Evolutionary conservation across 2,113 vertebrate genomes (phyloP).

Genomic region (Ursus arctos): DNA sequence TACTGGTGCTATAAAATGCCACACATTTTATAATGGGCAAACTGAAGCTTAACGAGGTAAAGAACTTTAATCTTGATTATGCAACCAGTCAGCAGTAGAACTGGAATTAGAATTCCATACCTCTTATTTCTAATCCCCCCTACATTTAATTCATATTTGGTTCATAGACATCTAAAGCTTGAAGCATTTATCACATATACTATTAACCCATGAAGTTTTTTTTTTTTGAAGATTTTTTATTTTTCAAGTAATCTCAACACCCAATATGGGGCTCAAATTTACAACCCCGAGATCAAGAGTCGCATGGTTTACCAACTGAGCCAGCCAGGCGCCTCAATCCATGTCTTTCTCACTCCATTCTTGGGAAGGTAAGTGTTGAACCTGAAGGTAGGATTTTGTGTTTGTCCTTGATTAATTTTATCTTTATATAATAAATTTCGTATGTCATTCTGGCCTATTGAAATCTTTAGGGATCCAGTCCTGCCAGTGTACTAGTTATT

Average conservation of each 20-base stretch:
- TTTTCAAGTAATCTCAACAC: background rate
- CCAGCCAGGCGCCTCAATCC: background rate
- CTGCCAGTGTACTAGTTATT: background rate
- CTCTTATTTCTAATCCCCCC: background rate
- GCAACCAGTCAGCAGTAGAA: background rate
- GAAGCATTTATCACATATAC: background rate
- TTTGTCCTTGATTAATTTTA: conserved; percentile 48
- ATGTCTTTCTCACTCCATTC: conserved; percentile 12
- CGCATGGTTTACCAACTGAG: background rate
- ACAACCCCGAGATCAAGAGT: background rate
- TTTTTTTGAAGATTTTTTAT: background rate
- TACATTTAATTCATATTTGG: background rate
- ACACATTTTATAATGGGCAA: background rate
- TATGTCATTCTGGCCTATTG: background rate
- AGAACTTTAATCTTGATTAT: background rate
- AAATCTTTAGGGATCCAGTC: conserved; percentile 11
- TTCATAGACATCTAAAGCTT: conserved; percentile 41
- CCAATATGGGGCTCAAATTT: background rate
- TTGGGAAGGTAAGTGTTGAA: background rate
- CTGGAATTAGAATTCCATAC: background rate
- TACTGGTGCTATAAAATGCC: background rate
- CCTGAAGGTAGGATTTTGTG: background rate
- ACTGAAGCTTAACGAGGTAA: background rate
- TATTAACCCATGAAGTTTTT: background rate
- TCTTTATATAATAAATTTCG: background rate